These are phyloP conservation scores for Habropoda laboriosa DNA, from an alignment of 1,140 invertebrate species.

Conservation along the genomic window DNA sequence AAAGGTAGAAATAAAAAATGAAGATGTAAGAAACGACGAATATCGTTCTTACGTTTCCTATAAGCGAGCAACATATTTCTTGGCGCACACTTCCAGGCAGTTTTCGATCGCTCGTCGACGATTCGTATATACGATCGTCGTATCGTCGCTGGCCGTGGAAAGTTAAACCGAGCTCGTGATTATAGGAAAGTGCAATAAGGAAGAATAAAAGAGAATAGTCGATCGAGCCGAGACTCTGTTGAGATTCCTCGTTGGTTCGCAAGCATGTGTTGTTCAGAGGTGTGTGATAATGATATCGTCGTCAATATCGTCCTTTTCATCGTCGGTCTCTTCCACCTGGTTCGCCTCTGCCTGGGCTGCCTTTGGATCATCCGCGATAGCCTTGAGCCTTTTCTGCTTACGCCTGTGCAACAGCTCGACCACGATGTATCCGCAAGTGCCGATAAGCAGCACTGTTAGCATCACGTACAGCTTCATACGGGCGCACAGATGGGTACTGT, in stretches of 20 bases:
- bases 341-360: conserved; percentile 83
- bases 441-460: conserved; percentile 89
- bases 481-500: conserved; percentile 93
- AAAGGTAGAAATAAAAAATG: background rate
- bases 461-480: conserved; percentile 95
- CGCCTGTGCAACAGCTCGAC: conserved; percentile 92
- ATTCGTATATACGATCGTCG: background rate
- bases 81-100: background rate
- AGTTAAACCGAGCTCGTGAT: background rate
- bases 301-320: conserved; percentile 92
- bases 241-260: background rate
- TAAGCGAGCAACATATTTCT: background rate
- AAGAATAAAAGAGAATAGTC: conserved; percentile 7
- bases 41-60: background rate
- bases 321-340: conserved; percentile 87
- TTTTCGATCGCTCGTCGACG: background rate
- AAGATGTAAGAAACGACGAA: background rate
- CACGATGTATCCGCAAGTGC: conserved; percentile 90
- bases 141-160: background rate
- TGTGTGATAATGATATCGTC: conserved; percentile 93
- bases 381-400: conserved; percentile 87
- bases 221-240: conserved; percentile 5
- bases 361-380: conserved; percentile 85
- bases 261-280: conserved; percentile 82
- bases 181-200: background rate